These are phyloP conservation scores for Lutjanus campechanus DNA, from an alignment of 2,797 vertebrate genomes.

Conservation along the genomic window DNA sequence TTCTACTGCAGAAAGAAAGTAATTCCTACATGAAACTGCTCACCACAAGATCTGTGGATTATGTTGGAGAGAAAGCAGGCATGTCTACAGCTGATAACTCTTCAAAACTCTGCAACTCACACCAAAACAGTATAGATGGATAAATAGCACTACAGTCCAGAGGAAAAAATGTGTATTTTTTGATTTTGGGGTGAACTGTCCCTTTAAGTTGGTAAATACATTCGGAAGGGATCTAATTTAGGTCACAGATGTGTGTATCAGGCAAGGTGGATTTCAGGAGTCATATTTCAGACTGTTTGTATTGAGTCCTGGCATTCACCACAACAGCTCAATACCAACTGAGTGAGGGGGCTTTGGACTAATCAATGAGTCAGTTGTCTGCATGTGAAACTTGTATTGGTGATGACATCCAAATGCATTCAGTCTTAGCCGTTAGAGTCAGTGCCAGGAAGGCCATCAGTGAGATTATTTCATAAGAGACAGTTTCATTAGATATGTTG, in stretches of 20 bases:
- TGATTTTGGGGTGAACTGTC: too few species aligned
- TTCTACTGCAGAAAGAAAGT: too few species aligned
- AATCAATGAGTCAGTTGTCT: slow-evolving; percentile 25
- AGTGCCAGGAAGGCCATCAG: slow-evolving; percentile 49
- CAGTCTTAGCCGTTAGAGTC: slow-evolving; percentile 54
- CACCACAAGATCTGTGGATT: too few species aligned
- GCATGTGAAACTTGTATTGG: slow-evolving; percentile 7
- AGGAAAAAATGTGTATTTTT: too few species aligned
- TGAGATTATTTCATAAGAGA: slow-evolving; percentile 70
- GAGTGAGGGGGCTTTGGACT: slow-evolving; percentile 13
- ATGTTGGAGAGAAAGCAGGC: too few species aligned
- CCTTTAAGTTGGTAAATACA: not conserved
- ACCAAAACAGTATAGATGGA: too few species aligned
- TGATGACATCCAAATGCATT: slow-evolving; percentile 34
- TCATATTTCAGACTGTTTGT: slow-evolving; percentile 38
- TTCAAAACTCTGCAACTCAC: too few species aligned
- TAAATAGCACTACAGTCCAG: too few species aligned
- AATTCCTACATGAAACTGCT: too few species aligned
- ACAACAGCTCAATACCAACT: slow-evolving; percentile 43
- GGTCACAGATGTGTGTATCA: not conserved
- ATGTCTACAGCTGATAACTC: too few species aligned
- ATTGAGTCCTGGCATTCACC: slow-evolving; percentile 15
- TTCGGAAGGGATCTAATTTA: not conserved
- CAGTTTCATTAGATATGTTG: slow-evolving; percentile 69
- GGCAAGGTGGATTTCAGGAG: slow-evolving; percentile 9